A percentile compares a stretch with the other conserved stretches of the same genome.
These are phyloP conservation scores for Andricus quercusramuli DNA, from an alignment of 2,888 invertebrate species.

Conservation along the genomic window DNA sequence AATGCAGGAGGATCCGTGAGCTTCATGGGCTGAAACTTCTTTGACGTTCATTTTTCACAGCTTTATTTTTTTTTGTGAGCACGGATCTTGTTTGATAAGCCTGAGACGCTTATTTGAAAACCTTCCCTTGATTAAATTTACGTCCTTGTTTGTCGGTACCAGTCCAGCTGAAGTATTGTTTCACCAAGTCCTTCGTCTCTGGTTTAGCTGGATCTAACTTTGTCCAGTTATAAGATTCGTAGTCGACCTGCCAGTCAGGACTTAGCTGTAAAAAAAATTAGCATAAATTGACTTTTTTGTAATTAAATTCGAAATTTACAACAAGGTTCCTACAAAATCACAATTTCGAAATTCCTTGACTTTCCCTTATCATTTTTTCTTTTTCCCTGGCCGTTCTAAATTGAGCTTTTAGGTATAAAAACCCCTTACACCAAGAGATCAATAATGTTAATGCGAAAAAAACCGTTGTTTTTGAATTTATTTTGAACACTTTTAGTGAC, in stretches of 20 bases:
- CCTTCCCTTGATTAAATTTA: conserved; percentile 98
- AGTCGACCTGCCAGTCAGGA: conserved; percentile 98
- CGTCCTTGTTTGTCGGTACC: conserved; percentile 93
- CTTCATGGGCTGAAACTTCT: not conserved
- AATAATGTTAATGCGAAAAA: too few relatives aligned
- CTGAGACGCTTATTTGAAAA: conserved; percentile 91
- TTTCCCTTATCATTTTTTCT: too few relatives aligned
- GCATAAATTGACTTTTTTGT: conserved; percentile 17
- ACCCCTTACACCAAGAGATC: too few relatives aligned
- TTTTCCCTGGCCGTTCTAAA: too few relatives aligned
- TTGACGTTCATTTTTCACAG: conserved; percentile 54
- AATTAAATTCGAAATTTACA: conserved; percentile 17
- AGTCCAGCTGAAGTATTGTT: conserved; percentile 94
- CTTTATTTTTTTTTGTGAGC: conserved; percentile 70
- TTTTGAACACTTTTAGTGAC: too few relatives aligned
- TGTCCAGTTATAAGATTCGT: conserved; percentile 97
- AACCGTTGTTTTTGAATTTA: too few relatives aligned
- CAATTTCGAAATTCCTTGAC: too few relatives aligned
- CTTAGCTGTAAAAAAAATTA: conserved; percentile 82
- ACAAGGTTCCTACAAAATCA: not conserved
- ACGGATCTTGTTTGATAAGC: conserved; percentile 63
- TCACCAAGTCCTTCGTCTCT: conserved; percentile 91
- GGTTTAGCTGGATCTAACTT: conserved; percentile 91
- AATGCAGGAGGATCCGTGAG: conserved; percentile 18
- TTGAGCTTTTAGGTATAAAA: too few relatives aligned